These are phyloP conservation scores for Myripristis murdjan DNA, from an alignment of 2,797 vertebrate genomes.

Conservation along the genomic window DNA sequence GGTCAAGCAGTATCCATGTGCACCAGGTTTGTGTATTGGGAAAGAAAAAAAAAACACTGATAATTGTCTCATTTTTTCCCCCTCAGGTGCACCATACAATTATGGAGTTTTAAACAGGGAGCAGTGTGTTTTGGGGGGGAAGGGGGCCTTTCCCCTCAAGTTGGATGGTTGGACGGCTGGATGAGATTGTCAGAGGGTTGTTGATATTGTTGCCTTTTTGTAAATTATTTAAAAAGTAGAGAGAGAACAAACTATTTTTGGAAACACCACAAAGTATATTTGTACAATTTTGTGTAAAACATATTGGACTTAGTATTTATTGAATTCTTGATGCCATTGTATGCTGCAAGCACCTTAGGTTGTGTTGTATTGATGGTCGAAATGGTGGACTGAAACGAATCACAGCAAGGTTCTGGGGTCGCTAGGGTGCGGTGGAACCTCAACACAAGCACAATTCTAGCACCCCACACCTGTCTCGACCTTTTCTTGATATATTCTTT, in stretches of 20 bases:
- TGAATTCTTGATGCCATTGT: slow-evolving; percentile 81
- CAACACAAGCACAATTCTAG: slow-evolving; percentile 91
- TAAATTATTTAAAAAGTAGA: slow-evolving; percentile 69
- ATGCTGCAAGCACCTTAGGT: slow-evolving; percentile 64
- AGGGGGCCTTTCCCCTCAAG: slow-evolving; percentile 91
- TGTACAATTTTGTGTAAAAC: slow-evolving; percentile 77
- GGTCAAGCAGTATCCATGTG: neutral
- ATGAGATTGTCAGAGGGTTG: slow-evolving; percentile 82
- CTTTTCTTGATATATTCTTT: slow-evolving; percentile 23
- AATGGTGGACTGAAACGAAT: slow-evolving; percentile 84
- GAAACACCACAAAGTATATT: slow-evolving; percentile 65
- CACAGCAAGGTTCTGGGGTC: slow-evolving; percentile 70
- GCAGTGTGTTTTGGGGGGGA: slow-evolving; percentile 79
- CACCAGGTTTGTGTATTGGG: neutral
- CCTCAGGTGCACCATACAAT: slow-evolving; percentile 92
- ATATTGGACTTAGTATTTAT: slow-evolving; percentile 73
- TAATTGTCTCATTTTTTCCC: too few relatives aligned
- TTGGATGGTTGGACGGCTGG: slow-evolving; percentile 82
- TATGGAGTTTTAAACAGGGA: slow-evolving; percentile 94
- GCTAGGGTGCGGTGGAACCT: slow-evolving; percentile 91
- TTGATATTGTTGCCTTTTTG: slow-evolving; percentile 80
- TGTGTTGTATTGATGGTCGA: slow-evolving; percentile 59
- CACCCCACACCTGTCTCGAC: slow-evolving; percentile 71
- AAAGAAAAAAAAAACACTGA: too few relatives aligned
- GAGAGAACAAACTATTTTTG: slow-evolving; percentile 83